Evolutionary conservation across 2,888 invertebrate genomes (phyloP).

Genomic region (Heliconius erato): DNA sequence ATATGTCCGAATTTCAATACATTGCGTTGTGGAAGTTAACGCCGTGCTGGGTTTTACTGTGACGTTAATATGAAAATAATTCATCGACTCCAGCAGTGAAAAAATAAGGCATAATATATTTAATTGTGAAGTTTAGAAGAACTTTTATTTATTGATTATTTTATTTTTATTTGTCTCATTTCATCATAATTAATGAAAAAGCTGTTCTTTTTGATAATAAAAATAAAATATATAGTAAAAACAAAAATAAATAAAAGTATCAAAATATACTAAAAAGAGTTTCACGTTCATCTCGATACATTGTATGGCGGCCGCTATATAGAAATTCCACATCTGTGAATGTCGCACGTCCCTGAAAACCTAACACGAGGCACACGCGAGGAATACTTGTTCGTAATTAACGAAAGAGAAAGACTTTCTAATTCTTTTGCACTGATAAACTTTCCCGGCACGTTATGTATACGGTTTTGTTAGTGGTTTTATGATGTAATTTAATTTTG

Average conservation of each 20-base stretch:
- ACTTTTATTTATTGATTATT: background rate
- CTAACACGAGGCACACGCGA: constrained; percentile 23
- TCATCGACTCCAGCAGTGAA: background rate
- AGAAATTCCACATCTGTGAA: background rate
- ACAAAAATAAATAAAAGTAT: background rate
- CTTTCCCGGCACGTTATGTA: constrained; percentile 3
- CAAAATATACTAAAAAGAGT: background rate
- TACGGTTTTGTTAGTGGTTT: constrained; percentile 1
- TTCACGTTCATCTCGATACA: background rate
- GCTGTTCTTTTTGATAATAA: background rate
- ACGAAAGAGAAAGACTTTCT: constrained; percentile 27
- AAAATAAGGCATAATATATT: background rate
- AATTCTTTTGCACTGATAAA: constrained; percentile 17
- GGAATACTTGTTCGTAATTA: constrained; percentile 33
- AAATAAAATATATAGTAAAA: no score
- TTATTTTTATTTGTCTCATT: background rate
- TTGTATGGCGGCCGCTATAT: background rate
- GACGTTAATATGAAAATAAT: background rate
- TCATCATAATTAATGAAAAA: no score
- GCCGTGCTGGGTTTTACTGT: background rate
- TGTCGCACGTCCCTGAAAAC: constrained; percentile 22
- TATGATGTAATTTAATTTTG: no score
- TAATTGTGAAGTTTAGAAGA: no score
- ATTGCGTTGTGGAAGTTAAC: background rate
- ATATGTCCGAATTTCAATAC: no score